Evolutionary conservation across 2,113 vertebrate genomes (phyloP).

Genomic region (Lynx canadensis): DNA sequence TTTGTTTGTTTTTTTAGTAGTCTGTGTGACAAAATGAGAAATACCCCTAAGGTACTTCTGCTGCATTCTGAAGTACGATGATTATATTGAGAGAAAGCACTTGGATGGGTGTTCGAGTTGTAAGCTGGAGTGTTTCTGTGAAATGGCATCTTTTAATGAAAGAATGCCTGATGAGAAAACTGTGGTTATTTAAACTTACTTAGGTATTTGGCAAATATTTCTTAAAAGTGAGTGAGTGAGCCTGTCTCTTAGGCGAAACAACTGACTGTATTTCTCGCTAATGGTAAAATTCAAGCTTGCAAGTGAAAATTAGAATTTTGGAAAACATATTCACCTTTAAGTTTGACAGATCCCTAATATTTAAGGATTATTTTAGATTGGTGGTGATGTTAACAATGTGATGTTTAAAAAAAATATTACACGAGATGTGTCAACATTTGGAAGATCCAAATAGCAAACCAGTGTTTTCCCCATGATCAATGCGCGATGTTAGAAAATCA

Average conservation of each 20-base stretch:
- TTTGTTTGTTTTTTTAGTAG: background rate
- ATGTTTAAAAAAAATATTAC: background rate
- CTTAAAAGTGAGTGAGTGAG: background rate
- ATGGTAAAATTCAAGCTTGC: conserved; percentile 46
- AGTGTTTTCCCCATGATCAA: background rate
- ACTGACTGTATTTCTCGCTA: background rate
- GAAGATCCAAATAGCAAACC: background rate
- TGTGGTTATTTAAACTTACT: background rate
- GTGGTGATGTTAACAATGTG: background rate
- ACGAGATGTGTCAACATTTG: background rate
- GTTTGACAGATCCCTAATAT: conserved; percentile 9
- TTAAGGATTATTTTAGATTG: background rate
- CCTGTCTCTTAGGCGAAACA: conserved; percentile 23
- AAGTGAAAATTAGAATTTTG: conserved; percentile 39
- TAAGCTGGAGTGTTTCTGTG: background rate
- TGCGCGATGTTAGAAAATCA: background rate
- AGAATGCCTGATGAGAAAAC: background rate
- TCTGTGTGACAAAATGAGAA: background rate
- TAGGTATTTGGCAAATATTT: conserved; percentile 39
- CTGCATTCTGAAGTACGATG: background rate
- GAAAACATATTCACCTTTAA: background rate
- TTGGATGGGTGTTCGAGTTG: background rate
- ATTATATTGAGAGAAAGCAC: background rate
- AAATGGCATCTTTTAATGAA: conserved; percentile 26
- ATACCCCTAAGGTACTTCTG: background rate